Evolutionary conservation across 2,113 vertebrate genomes (phyloP), one percentile per base, ranked within the genome.

Genomic region (Acanthochromis polyacanthus): DNA sequence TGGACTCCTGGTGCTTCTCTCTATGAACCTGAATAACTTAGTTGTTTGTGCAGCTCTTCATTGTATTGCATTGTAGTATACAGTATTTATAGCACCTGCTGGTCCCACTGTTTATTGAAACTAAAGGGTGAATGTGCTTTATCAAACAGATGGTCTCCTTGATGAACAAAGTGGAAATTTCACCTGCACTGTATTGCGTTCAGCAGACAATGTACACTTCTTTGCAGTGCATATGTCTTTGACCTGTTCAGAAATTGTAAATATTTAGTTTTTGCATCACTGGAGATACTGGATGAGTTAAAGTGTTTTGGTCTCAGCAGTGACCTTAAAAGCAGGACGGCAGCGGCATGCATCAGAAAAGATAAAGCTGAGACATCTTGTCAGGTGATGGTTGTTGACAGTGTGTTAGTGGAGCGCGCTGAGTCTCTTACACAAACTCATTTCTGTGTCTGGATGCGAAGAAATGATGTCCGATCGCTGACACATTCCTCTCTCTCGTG

Each of bases 221-320:
- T 52, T 51, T 28, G 14, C 14, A 15, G 5, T 19, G 20, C 10
- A 43, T 28, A 55, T 65, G 52, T 48, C 3, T 38, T 16, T 60
- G 9, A 28, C 23, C 15, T 52, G n/a, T 17, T 51, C n/a, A 9
- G 32, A 36, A 36, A 36, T 36, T 8, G 28, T 22, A 32, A 32
- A 51, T 65, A 17, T 76, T 60, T 43, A 48, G 17, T 30, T 4
- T 30, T 30, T 30, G 30, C 30, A 4, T 30, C 30, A 30, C 4
- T 59, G 19, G 36, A 67, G 56, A 45, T 66, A 57, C 63, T 10
- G 23, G 20, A 38, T 30, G 30, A 30, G 30, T 30, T 30, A 30
- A 30, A 77, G 59, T 59, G n/a, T 70, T 62, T 59, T 12, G 75
- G 38, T 66, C 43, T 77, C 70, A 67, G 50, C 55, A 61, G 15